These are phyloP conservation scores for Gila orcuttii DNA, from an alignment of 2,113 vertebrate genomes.

Conservation along the genomic window DNA sequence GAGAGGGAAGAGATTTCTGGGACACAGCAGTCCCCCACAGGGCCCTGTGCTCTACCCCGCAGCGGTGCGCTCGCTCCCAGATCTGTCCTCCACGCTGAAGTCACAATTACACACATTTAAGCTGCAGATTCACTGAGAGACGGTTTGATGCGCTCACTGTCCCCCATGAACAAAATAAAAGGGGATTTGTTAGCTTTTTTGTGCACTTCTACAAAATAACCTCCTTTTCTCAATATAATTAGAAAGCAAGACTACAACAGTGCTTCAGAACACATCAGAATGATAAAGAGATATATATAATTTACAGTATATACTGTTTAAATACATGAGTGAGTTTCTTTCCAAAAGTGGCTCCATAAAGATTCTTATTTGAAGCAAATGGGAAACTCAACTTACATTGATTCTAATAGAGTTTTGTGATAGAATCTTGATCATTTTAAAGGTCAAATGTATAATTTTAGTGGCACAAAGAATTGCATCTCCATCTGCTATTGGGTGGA, in stretches of 20 bases:
- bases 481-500: too few species aligned
- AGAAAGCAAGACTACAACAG: neutral
- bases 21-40: slow-evolving; percentile 28
- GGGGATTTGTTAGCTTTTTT: neutral
- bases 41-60: slow-evolving; percentile 14
- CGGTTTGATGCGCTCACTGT: neutral
- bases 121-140: too few species aligned
- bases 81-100: too few species aligned
- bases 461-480: too few species aligned
- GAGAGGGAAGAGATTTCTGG: slow-evolving; percentile 44
- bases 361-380: neutral
- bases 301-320: neutral
- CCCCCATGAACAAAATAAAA: neutral
- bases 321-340: neutral
- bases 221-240: neutral
- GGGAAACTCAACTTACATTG: neutral
- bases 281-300: neutral
- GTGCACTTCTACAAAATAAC: neutral
- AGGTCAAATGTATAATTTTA: too few species aligned
- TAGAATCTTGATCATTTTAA: neutral
- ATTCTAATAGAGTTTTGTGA: neutral
- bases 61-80: neutral
- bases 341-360: neutral
- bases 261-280: neutral
- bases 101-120: too few species aligned